Conservation (phyloP, 2,113 vertebrate genomes). For the Oophaga pumilio region DNA sequence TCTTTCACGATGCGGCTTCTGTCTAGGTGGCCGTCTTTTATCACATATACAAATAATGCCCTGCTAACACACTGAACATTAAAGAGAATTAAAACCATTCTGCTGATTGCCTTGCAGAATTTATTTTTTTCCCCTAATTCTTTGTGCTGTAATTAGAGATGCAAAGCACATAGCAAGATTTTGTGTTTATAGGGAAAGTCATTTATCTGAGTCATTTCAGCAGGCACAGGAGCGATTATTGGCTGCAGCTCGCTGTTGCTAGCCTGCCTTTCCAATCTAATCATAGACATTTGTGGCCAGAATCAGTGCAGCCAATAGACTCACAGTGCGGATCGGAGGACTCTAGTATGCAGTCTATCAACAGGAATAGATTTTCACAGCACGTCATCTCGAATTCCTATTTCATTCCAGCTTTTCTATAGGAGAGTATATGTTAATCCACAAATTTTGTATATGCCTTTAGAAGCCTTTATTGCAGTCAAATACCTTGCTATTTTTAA, state of each 20-base stretch:
- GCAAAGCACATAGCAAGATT: slow-evolving; percentile 44
- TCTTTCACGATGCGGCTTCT: background rate
- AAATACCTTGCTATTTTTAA: background rate
- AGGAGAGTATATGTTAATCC: background rate
- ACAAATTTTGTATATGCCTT: background rate
- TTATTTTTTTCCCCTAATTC: background rate
- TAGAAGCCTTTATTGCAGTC: background rate
- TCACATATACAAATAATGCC: background rate
- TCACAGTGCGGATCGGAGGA: slow-evolving; percentile 3
- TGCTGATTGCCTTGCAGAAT: background rate
- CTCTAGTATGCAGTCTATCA: slow-evolving; percentile 37
- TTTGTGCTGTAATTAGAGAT: slow-evolving; percentile 41
- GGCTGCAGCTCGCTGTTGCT: slow-evolving; percentile 50
- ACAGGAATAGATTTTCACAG: slow-evolving; percentile 44
- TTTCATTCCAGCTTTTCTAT: background rate
- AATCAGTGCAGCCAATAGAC: slow-evolving; percentile 43
- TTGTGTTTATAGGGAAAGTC: slow-evolving; percentile 41
- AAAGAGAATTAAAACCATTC: background rate
- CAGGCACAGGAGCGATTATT: slow-evolving; percentile 19
- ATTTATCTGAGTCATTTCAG: slow-evolving; percentile 35
- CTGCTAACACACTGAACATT: background rate
- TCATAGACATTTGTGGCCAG: slow-evolving; percentile 25
- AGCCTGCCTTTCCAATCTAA: slow-evolving; percentile 51
- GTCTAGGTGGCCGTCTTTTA: background rate
- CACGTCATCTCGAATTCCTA: background rate